phyloP scores from a whole-genome alignment of 2,113 vertebrate species.

The Chelonoidis abingdonii region DNA sequence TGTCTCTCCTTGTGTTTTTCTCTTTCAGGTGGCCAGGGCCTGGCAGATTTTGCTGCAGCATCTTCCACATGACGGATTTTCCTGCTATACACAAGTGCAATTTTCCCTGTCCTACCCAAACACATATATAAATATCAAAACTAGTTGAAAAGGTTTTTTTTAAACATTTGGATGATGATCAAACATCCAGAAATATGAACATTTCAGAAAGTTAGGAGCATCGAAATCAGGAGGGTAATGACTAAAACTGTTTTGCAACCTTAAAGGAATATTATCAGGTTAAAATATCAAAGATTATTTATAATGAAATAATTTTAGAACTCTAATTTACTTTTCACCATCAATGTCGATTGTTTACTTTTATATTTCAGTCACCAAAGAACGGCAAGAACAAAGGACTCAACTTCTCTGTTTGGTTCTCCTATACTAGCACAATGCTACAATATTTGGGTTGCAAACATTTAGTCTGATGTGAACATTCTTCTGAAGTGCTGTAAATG shows the following conservation, averaged over 20 bases:
- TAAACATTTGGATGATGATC: background rate
- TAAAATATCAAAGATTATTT: background rate
- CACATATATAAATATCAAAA: fast-evolving
- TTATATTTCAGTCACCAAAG: background rate
- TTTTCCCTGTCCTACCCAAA: background rate
- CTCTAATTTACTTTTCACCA: background rate
- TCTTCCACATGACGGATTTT: background rate
- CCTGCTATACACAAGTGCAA: background rate
- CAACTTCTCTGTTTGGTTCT: background rate
- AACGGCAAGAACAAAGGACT: background rate
- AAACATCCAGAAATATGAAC: background rate
- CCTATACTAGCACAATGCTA: background rate
- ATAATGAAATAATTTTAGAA: background rate
- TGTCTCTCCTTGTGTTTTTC: background rate
- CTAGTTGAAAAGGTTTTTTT: background rate
- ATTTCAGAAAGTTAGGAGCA: background rate
- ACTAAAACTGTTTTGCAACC: background rate
- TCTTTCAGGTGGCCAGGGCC: background rate
- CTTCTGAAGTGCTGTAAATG: background rate
- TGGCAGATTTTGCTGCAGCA: background rate
- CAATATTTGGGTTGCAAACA: background rate
- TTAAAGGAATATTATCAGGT: background rate
- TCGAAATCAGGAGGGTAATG: background rate
- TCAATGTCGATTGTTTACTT: background rate
- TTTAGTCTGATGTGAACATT: background rate